Evolutionary conservation across 2,113 vertebrate species (phyloP).

Genomic region (Maylandia zebra): DNA sequence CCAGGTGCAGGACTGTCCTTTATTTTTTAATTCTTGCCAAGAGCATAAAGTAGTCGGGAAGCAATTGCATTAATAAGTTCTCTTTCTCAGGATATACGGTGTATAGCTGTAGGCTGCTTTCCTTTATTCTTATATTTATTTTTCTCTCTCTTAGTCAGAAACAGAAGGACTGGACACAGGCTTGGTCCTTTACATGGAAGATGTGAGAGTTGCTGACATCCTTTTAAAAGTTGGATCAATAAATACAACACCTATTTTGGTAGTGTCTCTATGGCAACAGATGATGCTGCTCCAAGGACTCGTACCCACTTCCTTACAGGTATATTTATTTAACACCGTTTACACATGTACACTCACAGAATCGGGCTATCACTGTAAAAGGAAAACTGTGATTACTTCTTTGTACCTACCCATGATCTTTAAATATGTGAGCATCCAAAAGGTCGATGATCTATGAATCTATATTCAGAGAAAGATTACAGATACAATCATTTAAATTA

Average conservation of each 20-base stretch:
- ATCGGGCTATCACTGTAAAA: background rate
- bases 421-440: background rate
- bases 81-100: background rate
- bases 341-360: background rate
- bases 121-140: background rate
- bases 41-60: background rate
- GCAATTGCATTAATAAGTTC: background rate
- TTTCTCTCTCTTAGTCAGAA: constrained; percentile 47
- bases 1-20: constrained; percentile 54
- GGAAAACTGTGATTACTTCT: background rate
- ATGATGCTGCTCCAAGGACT: constrained; percentile 50
- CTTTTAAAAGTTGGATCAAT: constrained; percentile 45
- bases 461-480: background rate
- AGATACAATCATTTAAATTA: background rate
- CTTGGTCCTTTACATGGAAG: constrained; percentile 47
- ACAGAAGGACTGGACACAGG: constrained; percentile 30
- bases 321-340: constrained; percentile 4
- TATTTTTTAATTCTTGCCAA: background rate
- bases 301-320: constrained; percentile 65
- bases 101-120: background rate
- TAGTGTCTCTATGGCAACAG: constrained; percentile 65
- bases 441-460: background rate
- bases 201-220: constrained; percentile 36
- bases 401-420: background rate
- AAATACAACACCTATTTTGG: constrained; percentile 20